phyloP scores from a whole-genome alignment of 2,888 invertebrate species.

The Ditula angustiorana region DNA sequence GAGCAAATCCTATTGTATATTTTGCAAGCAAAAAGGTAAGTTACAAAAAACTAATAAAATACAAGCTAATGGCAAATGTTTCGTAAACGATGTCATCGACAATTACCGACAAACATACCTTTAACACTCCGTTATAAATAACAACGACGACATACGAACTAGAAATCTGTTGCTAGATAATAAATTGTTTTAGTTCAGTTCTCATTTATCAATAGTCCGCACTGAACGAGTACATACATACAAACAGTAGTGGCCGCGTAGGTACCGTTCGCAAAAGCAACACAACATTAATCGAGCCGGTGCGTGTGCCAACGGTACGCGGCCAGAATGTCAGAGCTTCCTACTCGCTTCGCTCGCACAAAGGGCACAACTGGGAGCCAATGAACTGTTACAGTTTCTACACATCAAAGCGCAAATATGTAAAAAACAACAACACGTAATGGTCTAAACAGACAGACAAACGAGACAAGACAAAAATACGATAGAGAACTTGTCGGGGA shows the following conservation, averaged over 20 bases:
- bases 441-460: neutral
- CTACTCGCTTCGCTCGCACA: slow-evolving; percentile 34
- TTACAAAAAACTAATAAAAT: too few relatives aligned
- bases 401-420: slow-evolving; percentile 9
- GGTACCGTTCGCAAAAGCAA: slow-evolving; percentile 64
- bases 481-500: too few relatives aligned
- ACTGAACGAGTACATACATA: slow-evolving; percentile 2
- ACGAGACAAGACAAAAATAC: neutral
- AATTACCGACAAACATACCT: neutral
- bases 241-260: slow-evolving; percentile 39
- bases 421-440: neutral
- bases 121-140: neutral
- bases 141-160: neutral
- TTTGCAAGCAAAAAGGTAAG: too few relatives aligned
- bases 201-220: slow-evolving; percentile 21
- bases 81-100: neutral
- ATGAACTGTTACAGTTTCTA: slow-evolving; percentile 53
- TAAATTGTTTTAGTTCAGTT: slow-evolving; percentile 7
- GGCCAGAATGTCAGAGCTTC: slow-evolving; percentile 57
- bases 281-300: slow-evolving; percentile 71
- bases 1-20: too few relatives aligned
- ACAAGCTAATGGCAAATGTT: too few relatives aligned
- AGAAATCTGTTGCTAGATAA: neutral
- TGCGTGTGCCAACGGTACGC: slow-evolving; percentile 60
- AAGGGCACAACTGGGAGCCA: slow-evolving; percentile 52